Evolutionary conservation across 2,888 invertebrate species (phyloP), one percentile per base, ranked within the genome.

Genomic region (Orchestes rusci): DNA sequence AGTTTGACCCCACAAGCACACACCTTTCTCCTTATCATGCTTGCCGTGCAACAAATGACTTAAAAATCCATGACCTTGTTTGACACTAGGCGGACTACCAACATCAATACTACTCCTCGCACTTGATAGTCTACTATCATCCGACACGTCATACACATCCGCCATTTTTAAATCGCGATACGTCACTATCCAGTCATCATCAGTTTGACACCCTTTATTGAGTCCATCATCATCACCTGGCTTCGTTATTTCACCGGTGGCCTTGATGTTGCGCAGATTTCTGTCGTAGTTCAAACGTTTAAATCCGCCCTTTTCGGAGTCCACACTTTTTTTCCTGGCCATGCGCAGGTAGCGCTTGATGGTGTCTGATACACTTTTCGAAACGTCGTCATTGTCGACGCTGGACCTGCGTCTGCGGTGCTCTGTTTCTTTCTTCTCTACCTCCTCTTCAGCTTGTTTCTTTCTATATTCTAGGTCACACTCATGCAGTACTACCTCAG

Each of bases 261-360:
- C 80, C 60, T 84, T 86, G 48, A 90, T 90, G 55, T 89, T 86
- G 17, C 89, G 72, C 47, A 90, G 70, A 61, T 87, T 89, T 47
- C 84, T 76, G 60, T 91, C 90, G 59, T 91, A 91, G 64, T 91
- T 91, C 15, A 91, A 87, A 0, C 89, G 78, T 63, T 89, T 89
- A 62, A 90, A 91, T 38, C 84, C 76, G 61, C 86, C 89, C 62
- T 85, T 85, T 54, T 85, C 84, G 2, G 82, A 79, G 64, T 89
- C 88, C 7, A 84, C 80, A 59, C 86, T 87, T 61, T 90, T 90
- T 63, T 90, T 90, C 23, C 90, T 74, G 4, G 88, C 89, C 89
- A 90, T 90, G 44, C 86, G 73, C 37, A 90, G 68, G 65, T 90
- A 90, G 7, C 89, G 73, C 66, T 89, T 89, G 48, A 90, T 87